phyloP scores from a whole-genome alignment of 2,797 vertebrate species.

The Neosilurus hyrtlii region DNA sequence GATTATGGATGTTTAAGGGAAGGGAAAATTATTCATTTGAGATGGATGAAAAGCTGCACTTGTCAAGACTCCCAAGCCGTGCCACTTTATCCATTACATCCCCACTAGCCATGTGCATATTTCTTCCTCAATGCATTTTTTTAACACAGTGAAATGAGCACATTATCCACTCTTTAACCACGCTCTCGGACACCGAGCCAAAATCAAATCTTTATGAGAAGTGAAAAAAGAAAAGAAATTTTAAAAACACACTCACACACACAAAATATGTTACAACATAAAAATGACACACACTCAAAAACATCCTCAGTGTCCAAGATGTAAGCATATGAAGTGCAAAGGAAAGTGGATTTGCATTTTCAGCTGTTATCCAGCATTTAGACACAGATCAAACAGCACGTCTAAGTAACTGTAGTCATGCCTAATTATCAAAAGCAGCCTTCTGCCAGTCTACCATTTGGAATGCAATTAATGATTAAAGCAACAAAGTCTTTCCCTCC shows the following conservation, averaged over 20 bases:
- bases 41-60: conserved; percentile 81
- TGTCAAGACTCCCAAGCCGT: conserved; percentile 80
- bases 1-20: conserved; percentile 83
- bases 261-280: conserved; percentile 69
- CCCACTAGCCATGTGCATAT: conserved; percentile 76
- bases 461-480: conserved; percentile 66
- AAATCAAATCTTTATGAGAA: conserved; percentile 63
- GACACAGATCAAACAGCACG: conserved; percentile 43
- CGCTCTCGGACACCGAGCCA: conserved; percentile 64
- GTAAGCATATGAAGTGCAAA: not conserved
- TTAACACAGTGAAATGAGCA: conserved; percentile 69
- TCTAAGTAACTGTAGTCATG: conserved; percentile 54
- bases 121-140: conserved; percentile 73
- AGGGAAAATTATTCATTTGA: conserved; percentile 84
- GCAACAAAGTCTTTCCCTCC: conserved; percentile 60
- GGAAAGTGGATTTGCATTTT: conserved; percentile 30
- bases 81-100: conserved; percentile 80
- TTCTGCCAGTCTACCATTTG: conserved; percentile 54
- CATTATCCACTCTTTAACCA: conserved; percentile 70
- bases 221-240: conserved; percentile 40
- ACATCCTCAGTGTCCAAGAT: conserved; percentile 11
- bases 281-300: conserved; percentile 59
- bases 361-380: conserved; percentile 44
- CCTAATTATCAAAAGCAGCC: conserved; percentile 60
- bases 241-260: conserved; percentile 33